Evolutionary conservation across 2,797 vertebrate genomes (phyloP), one percentile per base, ranked within the genome.

Genomic region (Microchirus variegatus): DNA sequence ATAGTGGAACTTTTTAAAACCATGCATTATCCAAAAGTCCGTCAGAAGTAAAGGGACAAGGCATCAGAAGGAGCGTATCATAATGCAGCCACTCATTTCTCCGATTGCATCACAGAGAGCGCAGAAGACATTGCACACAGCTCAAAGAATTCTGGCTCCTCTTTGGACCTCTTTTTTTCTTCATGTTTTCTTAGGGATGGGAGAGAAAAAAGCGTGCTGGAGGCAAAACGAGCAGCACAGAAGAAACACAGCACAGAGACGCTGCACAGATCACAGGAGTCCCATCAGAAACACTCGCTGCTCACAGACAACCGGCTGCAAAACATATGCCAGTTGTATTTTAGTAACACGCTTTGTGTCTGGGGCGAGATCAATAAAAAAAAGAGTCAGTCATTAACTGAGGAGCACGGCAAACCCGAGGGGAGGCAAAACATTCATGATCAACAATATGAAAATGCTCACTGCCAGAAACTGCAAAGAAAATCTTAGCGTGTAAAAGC

Each of bases 211-310:
- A 70, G 47, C 68, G 44, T 61, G 62, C 83, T 72, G 41, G 58
- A 70, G 80, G 81, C 73, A 50, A 4, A 17, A 46, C 55, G 63
- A 50, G 53, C 42, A 53, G 26, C 53, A n/a, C 52, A 53, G 58
- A 31, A 60, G 62, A 63, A 53, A 52, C 36, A 41, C 74, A 49
- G 51, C 76, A 53, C 17, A 78, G 61, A 83, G 77, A 60, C 65
- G 67, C 43, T 18, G 51, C 69, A 56, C 44, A 80, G 73, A 87
- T 86, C 71, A 83, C 71, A 83, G 55, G 49, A 60, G 59, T 57
- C 50, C 53, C 63, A 54, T 80, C 78, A 77, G 47, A 82, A 76
- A 72, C 72, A 65, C 62, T 80, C 59, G 73, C 68, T 77, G 73
- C 68, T 77, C 64, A n/a, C 70, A 58, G 66, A 66, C 53, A 73